These are phyloP conservation scores for Zaprionus vittiger DNA, from an alignment of 1,140 invertebrate species.

Conservation along the genomic window DNA sequence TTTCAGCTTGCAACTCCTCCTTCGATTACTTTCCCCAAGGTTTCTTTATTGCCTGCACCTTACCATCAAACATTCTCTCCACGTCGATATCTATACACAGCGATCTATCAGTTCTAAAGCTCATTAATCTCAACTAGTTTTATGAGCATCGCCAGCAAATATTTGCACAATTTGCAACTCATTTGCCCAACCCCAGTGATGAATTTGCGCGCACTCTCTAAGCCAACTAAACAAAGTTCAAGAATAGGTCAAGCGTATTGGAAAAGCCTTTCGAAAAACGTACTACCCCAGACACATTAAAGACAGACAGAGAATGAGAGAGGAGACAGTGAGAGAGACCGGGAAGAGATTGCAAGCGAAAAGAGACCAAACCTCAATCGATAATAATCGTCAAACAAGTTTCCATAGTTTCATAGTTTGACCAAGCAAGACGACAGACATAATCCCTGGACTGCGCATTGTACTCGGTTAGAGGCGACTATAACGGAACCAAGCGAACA, in stretches of 20 bases:
- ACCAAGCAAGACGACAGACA: slow-evolving; percentile 36
- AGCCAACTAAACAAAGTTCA: slow-evolving; percentile 40
- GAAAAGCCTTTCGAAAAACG: slow-evolving; percentile 51
- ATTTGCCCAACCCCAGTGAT: slow-evolving; percentile 36
- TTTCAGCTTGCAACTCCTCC: background rate
- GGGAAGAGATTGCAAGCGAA: slow-evolving; percentile 25
- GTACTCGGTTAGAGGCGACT: slow-evolving; percentile 44
- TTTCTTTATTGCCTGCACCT: background rate
- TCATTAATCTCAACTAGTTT: slow-evolving; percentile 14
- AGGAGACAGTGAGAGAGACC: slow-evolving; percentile 27
- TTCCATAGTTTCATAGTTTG: slow-evolving; percentile 55
- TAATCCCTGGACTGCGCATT: slow-evolving; percentile 76
- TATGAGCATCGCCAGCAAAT: slow-evolving; percentile 27
- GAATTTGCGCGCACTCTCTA: slow-evolving; percentile 18
- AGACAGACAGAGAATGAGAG: slow-evolving; percentile 7
- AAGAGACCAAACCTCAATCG: slow-evolving; percentile 58
- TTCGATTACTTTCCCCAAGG: background rate
- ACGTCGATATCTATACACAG: background rate
- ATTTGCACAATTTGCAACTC: slow-evolving; percentile 44
- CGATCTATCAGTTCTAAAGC: slow-evolving; percentile 6
- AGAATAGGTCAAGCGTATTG: slow-evolving; percentile 50
- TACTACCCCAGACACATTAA: slow-evolving; percentile 37
- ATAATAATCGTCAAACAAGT: slow-evolving; percentile 77
- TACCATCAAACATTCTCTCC: background rate
- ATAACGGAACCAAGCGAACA: slow-evolving; percentile 75